These are phyloP conservation scores for Sinocyclocheilus rhinocerous DNA, from an alignment of 2,113 vertebrate genomes.

Conservation along the genomic window DNA sequence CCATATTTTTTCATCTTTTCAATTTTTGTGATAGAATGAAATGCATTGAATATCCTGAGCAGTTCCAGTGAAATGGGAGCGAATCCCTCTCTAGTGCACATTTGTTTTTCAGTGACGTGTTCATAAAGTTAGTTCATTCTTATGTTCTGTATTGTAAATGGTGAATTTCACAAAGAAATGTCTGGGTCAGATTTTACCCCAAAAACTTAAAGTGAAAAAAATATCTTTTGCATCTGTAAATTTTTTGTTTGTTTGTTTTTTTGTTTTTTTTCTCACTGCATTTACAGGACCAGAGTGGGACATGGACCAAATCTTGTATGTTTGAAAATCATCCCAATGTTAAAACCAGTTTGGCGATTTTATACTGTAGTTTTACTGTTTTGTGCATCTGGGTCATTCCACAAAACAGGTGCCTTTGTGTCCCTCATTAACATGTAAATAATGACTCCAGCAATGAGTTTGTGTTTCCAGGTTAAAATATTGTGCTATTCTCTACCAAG, in stretches of 20 bases:
- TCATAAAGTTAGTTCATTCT: neutral
- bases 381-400: slow-evolving; percentile 5
- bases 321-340: neutral
- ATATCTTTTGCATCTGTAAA: neutral
- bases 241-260: neutral
- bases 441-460: neutral
- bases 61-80: neutral
- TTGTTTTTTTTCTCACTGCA: neutral
- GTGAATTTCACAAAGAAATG: neutral
- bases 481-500: neutral
- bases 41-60: neutral
- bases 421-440: neutral
- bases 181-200: neutral
- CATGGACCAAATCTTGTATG: neutral
- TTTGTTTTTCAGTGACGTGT: neutral
- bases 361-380: neutral
- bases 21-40: neutral
- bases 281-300: slow-evolving; percentile 17
- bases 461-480: neutral
- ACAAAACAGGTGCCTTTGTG: neutral
- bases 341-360: neutral
- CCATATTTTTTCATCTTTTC: neutral
- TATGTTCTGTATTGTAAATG: too few species aligned
- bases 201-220: neutral
- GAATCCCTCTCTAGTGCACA: neutral